Percentiles rank a stretch among this genome's conserved stretches.
These are phyloP conservation scores for Metacarcinus magister DNA, from an alignment of 2,888 invertebrate species.

Conservation along the genomic window DNA sequence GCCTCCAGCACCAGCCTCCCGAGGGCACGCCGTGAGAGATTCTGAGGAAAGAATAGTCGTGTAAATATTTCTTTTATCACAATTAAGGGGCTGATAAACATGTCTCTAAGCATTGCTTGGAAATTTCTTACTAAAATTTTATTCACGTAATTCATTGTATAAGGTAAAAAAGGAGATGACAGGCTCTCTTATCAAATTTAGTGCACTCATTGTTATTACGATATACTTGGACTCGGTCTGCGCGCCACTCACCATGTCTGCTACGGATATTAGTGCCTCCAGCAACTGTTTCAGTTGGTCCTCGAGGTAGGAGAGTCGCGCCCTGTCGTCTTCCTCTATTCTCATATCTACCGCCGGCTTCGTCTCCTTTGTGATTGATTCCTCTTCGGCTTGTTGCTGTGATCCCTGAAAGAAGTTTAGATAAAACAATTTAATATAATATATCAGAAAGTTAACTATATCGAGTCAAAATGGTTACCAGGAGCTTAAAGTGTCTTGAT, in stretches of 20 bases:
- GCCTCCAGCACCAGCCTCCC: conserved; percentile 67
- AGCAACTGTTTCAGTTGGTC: conserved; percentile 65
- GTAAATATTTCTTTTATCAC: neutral
- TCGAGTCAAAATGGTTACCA: neutral
- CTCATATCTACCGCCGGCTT: conserved; percentile 22
- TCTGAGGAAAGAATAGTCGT: conserved; percentile 1
- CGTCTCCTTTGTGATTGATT: neutral
- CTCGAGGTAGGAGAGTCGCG: conserved; percentile 54
- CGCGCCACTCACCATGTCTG: conserved; percentile 46
- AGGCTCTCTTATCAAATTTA: neutral
- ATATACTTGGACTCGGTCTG: neutral
- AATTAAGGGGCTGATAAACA: neutral
- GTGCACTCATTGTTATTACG: neutral
- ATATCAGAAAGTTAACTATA: neutral
- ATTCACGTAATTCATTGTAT: neutral
- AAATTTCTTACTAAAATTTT: neutral
- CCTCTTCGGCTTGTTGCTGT: neutral
- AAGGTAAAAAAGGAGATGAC: neutral
- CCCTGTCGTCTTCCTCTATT: conserved; percentile 55
- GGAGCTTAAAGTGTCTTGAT: neutral
- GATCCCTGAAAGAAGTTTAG: neutral
- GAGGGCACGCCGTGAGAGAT: conserved; percentile 64
- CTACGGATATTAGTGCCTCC: conserved; percentile 62
- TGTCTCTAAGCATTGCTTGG: neutral
- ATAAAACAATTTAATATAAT: neutral